These are phyloP conservation scores for Clunio marinus DNA, from an alignment of 2,888 invertebrate genomes.

Conservation along the genomic window DNA sequence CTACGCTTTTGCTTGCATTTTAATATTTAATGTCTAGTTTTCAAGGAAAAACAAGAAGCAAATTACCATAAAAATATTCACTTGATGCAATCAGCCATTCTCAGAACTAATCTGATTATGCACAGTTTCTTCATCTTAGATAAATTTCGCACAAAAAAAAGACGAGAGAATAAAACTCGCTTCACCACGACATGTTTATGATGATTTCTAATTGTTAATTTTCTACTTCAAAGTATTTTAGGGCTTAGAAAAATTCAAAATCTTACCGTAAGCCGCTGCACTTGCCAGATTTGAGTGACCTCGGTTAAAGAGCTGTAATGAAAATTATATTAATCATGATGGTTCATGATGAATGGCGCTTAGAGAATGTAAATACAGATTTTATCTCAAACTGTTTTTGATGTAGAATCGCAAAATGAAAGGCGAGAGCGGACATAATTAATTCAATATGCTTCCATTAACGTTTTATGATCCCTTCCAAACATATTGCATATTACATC, in stretches of 20 bases:
- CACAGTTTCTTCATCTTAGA: not conserved
- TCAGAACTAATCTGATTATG: conserved; percentile 8
- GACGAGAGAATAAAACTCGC: not conserved
- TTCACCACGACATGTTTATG: not conserved
- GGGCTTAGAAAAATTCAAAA: not conserved
- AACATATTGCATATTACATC: not conserved
- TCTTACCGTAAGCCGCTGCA: conserved; percentile 40
- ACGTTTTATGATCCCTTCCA: conserved; percentile 3
- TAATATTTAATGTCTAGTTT: not conserved
- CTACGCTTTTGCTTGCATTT: not conserved
- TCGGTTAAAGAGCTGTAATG: conserved; percentile 40
- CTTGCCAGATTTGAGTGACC: conserved; percentile 40
- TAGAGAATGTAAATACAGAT: not conserved
- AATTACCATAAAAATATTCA: not conserved
- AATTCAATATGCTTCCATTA: conserved; percentile 23
- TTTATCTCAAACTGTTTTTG: not conserved
- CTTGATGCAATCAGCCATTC: not conserved
- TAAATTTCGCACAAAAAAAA: not conserved
- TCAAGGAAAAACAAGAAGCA: not conserved
- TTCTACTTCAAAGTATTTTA: too few relatives aligned
- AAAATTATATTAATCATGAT: not conserved
- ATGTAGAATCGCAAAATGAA: not conserved
- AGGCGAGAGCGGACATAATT: conserved; percentile 25
- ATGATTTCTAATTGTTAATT: not conserved
- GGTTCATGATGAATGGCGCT: not conserved